phyloP scores from a whole-genome alignment of 2,797 vertebrate species.

The Arctocebus calabarensis region DNA sequence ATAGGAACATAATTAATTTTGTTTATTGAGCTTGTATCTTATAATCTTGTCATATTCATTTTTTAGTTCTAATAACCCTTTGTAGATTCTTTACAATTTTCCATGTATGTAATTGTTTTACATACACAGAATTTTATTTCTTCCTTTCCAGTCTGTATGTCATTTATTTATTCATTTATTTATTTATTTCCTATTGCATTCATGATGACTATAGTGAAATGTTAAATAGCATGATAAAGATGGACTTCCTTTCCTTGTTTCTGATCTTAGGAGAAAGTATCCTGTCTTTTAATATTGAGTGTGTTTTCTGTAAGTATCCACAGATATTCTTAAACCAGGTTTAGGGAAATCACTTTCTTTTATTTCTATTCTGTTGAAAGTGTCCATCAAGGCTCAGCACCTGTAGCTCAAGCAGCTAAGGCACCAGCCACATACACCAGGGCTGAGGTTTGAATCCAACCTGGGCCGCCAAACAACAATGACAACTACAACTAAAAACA shows the following conservation, averaged over 20 bases:
- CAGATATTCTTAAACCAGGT: not conserved
- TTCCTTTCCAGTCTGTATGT: not conserved
- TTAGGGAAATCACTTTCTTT: not conserved
- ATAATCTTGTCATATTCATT: not conserved
- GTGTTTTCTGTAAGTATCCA: not conserved
- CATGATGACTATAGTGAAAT: not conserved
- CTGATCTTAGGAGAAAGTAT: not conserved
- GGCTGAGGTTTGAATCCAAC: too few relatives aligned
- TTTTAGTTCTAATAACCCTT: not conserved
- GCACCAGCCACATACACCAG: too few relatives aligned
- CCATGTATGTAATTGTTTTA: not conserved
- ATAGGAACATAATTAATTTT: not conserved
- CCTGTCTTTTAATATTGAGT: not conserved
- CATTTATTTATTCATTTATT: not conserved
- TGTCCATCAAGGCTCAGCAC: not conserved
- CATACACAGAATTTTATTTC: not conserved
- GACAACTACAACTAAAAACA: too few relatives aligned
- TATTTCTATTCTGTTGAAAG: not conserved
- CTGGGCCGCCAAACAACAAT: too few relatives aligned
- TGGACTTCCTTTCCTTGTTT: not conserved
- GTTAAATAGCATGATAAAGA: not conserved
- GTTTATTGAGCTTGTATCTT: not conserved
- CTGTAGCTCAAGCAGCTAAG: too few relatives aligned
- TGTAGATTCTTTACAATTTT: conserved; percentile 11
- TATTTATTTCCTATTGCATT: not conserved